Base-by-base conservation (phyloP, 1,140 invertebrate species). In the Trachymyrmex cornetzi region DNA sequence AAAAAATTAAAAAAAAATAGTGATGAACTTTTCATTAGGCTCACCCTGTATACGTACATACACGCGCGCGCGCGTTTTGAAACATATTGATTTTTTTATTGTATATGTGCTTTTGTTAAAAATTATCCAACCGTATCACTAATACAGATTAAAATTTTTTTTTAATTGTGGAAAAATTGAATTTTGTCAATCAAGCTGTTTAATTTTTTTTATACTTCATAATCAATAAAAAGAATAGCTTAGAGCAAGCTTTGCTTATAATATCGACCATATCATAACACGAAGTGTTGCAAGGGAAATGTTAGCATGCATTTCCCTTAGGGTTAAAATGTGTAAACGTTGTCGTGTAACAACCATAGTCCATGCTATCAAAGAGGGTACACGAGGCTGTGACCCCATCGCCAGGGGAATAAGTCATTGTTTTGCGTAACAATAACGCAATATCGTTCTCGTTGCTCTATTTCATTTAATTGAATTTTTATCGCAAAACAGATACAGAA, bases 401-500 rank as follows among this genome's bases (percentile, higher is more conserved):
- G 53, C 53, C 69, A 57, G 11, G 80, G 80, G 69, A 84, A 84
- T 84, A 84, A 84, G 80, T 84, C 69, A 84, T 84, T 84, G 80
- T 84, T 75, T 84, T 75, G 55, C 38, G 55, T 75, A 84, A 84
- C 80, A 84, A 84, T 84, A 74, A 44, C 38, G 80, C n/a, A 44
- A 75, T 19, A 14, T 82, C 55, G 16, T 74, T 19, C 53, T 72
- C 53, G 19, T 48, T 72, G 80, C 55, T 74, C 69, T 84, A 75
- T 74, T 84, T 82, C 57, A 4, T 84, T 74, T 84, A 84, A 75
- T 84, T 75, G 57, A 84, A 84, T 63, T 84, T 84, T 84, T 84
- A 74, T 84, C 69, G 19, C 16, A 2, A 61, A 48, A 19, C 55
- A 74, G n/a, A 61, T 72, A 44, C 34, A 66, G 44, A 30, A 48